phyloP scores from a whole-genome alignment of 2,113 vertebrate species.

The Ciconia maguari region DNA sequence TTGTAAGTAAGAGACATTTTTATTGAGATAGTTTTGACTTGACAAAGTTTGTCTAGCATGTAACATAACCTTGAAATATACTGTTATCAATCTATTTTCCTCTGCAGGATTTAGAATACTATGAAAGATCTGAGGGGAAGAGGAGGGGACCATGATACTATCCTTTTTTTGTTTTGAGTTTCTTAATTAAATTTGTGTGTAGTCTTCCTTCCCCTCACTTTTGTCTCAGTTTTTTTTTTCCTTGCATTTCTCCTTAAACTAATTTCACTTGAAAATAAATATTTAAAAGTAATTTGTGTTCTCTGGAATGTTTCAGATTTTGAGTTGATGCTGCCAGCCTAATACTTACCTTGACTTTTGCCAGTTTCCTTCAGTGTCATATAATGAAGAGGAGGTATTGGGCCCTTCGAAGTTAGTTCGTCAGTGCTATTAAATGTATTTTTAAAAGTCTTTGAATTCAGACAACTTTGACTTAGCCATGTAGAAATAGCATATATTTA shows the following conservation, averaged over 20 bases:
- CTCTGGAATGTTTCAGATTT: not conserved
- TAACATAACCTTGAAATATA: not conserved
- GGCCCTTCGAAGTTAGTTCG: not conserved
- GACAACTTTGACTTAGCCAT: not conserved
- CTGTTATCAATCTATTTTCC: not conserved
- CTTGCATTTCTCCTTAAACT: not conserved
- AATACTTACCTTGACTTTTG: not conserved
- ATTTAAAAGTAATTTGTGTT: not conserved
- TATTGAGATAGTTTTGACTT: not conserved
- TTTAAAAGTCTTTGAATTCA: not conserved
- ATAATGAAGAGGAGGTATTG: not conserved
- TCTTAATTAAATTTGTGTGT: not conserved
- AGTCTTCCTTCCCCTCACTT: not conserved
- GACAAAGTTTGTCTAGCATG: not conserved
- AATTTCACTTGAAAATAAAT: not conserved
- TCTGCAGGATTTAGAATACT: not conserved
- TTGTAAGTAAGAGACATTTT: not conserved
- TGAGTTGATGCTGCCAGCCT: not conserved
- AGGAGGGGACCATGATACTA: not conserved
- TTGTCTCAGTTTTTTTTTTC: not conserved
- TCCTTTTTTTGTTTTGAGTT: not conserved
- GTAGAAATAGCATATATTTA: not conserved
- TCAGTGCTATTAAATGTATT: not conserved
- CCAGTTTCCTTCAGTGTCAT: not conserved
- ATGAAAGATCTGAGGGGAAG: not conserved